These are phyloP conservation scores for Drosophila sechellia DNA, from an alignment of 1,140 invertebrate genomes.

Conservation along the genomic window DNA sequence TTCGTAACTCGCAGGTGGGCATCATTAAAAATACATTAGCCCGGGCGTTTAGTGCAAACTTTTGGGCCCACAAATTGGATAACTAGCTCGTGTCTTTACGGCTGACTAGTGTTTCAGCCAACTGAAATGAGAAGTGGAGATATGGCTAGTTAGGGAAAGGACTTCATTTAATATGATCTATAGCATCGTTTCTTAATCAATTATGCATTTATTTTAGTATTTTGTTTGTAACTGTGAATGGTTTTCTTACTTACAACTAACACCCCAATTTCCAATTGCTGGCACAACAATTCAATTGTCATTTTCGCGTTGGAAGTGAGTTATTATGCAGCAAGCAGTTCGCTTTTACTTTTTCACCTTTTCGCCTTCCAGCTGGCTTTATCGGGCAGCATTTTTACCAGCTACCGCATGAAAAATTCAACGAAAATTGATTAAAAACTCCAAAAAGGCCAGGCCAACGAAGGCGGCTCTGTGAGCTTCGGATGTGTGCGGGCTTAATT, in stretches of 20 bases:
- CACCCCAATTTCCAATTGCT: background rate
- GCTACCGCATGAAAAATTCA: slow-evolving; percentile 79
- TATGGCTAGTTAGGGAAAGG: background rate
- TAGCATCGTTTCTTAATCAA: background rate
- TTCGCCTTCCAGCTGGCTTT: slow-evolving; percentile 39
- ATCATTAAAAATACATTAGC: slow-evolving; percentile 71
- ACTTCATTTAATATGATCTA: too few species aligned
- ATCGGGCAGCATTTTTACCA: slow-evolving; percentile 64
- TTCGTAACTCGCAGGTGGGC: slow-evolving; percentile 51
- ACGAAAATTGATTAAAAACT: slow-evolving; percentile 82
- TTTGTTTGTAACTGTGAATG: too few species aligned
- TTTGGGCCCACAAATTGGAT: slow-evolving; percentile 38
- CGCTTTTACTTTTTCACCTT: slow-evolving; percentile 69
- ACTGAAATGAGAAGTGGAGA: background rate
- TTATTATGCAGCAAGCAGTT: slow-evolving; percentile 57
- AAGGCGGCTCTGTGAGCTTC: slow-evolving; percentile 17
- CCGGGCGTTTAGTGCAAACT: slow-evolving; percentile 42
- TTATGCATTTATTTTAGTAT: background rate
- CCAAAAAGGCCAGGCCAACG: slow-evolving; percentile 53
- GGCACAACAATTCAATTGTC: slow-evolving; percentile 63
- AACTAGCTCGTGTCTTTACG: slow-evolving; percentile 11
- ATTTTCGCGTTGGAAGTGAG: slow-evolving; percentile 42
- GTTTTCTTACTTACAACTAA: background rate
- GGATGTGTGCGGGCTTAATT: slow-evolving; percentile 52
- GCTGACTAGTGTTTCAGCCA: background rate